Evolutionary conservation across 2,797 vertebrate species (phyloP), one percentile per base, ranked within the genome.

Genomic region (Pyrocephalus nanus): DNA sequence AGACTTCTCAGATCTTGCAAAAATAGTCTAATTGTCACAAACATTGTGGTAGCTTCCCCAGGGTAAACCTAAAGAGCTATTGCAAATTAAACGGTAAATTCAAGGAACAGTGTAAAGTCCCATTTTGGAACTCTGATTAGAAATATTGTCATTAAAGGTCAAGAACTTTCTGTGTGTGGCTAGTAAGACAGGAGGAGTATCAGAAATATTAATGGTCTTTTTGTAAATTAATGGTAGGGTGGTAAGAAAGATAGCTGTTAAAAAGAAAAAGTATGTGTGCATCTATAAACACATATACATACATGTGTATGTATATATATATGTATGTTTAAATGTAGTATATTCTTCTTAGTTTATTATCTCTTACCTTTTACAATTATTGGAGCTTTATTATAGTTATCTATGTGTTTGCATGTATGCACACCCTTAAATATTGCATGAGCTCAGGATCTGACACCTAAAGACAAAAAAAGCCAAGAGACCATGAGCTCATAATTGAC

Each of bases 51-150:
- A 76, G 16, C 51, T 92, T 91, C 34, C 45, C 32, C 34, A 36
- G 66, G 38, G 53, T 70, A 86, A 83, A 88, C 30, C 11, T 77
- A 25, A 79, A 80, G 45, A 71, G 15, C 20, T 79, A 43, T 29
- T 82, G 47, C 13, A 80, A 91, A 73, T 73, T 34, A 89, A 82
- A 81, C 53, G 20, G 5, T 73, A 85, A 81, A 62, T 76, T 81
- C 55, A 73, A 36, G 45, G 78, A 72, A 66, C 47, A 2, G 6
- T 15, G 1, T 55, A 55, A 48, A 27, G 34, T 47, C 0, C 0
- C 70, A 22, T 62, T 94, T 84, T 76, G 53, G 19, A 91, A 15
- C 14, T 71, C 47, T 62, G 17, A 64, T 79, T 27, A 58, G n/a
- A 87, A 21, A 22, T 77, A 40, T 0, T 23, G 15, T 65, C 42